Conservation (phyloP, 1,140 invertebrate genomes). For the Palaemon carinicauda region DNA sequence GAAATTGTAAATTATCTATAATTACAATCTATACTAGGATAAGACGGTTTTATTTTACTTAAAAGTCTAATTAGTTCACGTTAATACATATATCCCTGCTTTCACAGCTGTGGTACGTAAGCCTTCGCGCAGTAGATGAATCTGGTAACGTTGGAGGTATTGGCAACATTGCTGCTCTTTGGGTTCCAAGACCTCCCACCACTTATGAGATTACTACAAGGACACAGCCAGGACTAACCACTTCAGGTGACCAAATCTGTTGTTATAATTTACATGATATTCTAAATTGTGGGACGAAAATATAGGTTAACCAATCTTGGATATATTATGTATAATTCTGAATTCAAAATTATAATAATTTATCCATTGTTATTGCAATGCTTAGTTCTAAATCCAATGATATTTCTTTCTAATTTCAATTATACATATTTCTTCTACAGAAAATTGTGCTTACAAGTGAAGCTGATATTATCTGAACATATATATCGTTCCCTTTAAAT, state of each 20-base stretch:
- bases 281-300: not conserved
- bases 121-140: conserved; percentile 67
- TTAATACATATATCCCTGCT: no score
- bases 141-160: conserved; percentile 65
- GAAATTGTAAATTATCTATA: no score
- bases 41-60: no score
- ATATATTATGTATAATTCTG: no score
- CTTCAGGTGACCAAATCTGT: conserved; percentile 38
- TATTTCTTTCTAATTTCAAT: not conserved
- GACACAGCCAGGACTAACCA: conserved; percentile 55
- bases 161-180: conserved; percentile 70
- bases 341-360: not conserved
- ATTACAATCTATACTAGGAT: no score
- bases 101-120: conserved; percentile 65
- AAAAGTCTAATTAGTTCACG: no score
- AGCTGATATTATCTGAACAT: no score
- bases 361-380: not conserved
- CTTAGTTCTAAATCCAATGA: not conserved
- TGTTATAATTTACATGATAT: not conserved
- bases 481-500: no score
- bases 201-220: conserved; percentile 59
- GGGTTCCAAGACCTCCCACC: conserved; percentile 64
- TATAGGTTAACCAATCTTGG: not conserved
- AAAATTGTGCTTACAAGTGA: no score
- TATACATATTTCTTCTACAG: not conserved